Conservation (phyloP, 2,797 vertebrate genomes). For the Arctocebus calabarensis region DNA sequence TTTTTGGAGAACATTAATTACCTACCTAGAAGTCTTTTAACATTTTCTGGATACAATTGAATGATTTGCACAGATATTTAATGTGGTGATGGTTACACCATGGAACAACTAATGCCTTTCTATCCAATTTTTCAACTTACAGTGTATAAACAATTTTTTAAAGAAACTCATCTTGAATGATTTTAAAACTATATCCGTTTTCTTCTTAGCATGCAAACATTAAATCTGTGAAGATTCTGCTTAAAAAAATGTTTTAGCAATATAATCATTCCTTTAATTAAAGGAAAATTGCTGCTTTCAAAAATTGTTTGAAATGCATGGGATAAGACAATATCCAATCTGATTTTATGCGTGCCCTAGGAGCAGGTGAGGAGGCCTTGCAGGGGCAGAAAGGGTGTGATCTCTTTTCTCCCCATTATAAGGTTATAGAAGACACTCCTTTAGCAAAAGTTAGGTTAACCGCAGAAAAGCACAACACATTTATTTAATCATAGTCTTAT, state of each 20-base stretch:
- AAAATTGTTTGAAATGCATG: neutral
- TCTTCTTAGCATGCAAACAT: neutral
- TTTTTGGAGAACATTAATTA: neutral
- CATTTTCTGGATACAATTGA: neutral
- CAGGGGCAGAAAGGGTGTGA: neutral
- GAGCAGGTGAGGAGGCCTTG: neutral
- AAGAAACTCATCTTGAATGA: neutral
- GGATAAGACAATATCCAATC: neutral
- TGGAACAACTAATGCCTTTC: neutral
- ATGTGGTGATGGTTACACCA: neutral
- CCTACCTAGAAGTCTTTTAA: neutral
- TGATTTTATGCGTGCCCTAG: neutral
- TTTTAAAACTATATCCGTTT: neutral
- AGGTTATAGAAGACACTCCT: neutral
- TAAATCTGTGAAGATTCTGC: neutral
- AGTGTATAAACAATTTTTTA: neutral
- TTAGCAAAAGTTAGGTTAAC: neutral
- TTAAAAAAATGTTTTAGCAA: neutral
- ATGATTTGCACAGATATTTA: neutral
- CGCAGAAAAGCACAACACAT: neutral
- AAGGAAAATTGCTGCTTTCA: neutral
- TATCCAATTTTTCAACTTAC: neutral
- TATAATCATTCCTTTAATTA: neutral
- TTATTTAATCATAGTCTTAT: neutral
- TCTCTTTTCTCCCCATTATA: neutral